Percentiles rank a stretch among this genome's conserved stretches.
phyloP scores from a whole-genome alignment of 2,888 invertebrate genomes.

The Polymixis lichenea region DNA sequence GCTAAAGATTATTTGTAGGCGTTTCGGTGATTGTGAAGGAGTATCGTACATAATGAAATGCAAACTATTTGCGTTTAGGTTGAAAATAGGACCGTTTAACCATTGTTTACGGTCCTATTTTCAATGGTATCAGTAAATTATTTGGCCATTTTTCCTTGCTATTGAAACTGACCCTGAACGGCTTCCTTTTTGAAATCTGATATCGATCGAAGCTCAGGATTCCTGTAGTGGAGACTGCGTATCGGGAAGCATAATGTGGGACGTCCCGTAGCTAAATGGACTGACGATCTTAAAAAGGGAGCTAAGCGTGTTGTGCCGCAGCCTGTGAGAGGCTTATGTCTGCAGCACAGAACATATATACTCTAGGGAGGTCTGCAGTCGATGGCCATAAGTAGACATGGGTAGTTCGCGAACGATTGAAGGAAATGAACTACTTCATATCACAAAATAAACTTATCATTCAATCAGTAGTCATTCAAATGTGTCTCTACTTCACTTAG shows the following conservation, averaged over 20 bases:
- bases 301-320: background rate
- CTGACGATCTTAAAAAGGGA: background rate
- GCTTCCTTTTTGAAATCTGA: background rate
- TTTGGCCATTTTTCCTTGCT: too few relatives aligned
- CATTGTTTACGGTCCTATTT: too few relatives aligned
- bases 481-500: too few relatives aligned
- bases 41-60: background rate
- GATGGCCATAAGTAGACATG: background rate
- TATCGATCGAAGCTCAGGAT: background rate
- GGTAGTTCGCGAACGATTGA: too few relatives aligned
- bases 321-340: background rate
- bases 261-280: background rate
- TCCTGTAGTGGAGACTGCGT: background rate
- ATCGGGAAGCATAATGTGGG: background rate
- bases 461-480: too few relatives aligned
- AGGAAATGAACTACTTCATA: too few relatives aligned
- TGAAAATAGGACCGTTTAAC: too few relatives aligned
- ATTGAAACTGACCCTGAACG: too few relatives aligned
- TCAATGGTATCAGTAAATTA: too few relatives aligned
- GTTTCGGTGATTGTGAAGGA: background rate
- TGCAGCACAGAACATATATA: too few relatives aligned
- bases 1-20: conserved; percentile 1
- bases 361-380: too few relatives aligned
- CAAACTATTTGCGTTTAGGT: background rate
- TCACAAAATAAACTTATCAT: too few relatives aligned